phyloP scores from a whole-genome alignment of 2,888 invertebrate genomes.

The Notodonta ziczac region DNA sequence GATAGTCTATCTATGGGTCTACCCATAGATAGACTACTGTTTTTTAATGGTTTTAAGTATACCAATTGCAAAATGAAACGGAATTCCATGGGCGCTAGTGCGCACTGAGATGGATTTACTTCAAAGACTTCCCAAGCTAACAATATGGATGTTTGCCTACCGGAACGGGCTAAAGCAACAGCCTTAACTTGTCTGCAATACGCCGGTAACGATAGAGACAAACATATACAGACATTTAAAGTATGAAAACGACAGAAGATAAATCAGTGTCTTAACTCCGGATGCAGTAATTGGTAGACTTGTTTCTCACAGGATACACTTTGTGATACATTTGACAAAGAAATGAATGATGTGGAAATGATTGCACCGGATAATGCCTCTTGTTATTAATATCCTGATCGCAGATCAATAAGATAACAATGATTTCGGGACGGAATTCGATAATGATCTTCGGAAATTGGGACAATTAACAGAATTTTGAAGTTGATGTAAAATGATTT shows the following conservation, averaged over 20 bases:
- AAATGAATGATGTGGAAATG: slow-evolving; percentile 25
- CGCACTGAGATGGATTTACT: not conserved
- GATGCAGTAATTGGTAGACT: slow-evolving; percentile 36
- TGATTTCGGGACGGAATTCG: no score
- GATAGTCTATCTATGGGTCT: no score
- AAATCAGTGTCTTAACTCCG: slow-evolving; percentile 30
- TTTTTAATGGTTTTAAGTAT: no score
- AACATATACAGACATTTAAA: slow-evolving; percentile 1
- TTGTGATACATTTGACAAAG: slow-evolving; percentile 30
- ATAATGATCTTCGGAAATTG: no score
- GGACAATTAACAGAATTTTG: no score
- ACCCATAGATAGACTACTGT: no score
- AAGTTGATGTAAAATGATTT: no score
- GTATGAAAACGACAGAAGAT: slow-evolving; percentile 14
- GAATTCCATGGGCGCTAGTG: not conserved
- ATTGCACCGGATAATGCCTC: slow-evolving; percentile 22
- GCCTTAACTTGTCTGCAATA: not conserved
- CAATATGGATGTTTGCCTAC: not conserved
- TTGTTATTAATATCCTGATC: slow-evolving; percentile 13
- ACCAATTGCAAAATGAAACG: no score
- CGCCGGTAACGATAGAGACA: slow-evolving; percentile 9
- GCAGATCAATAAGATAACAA: slow-evolving; percentile 1
- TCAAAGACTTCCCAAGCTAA: not conserved
- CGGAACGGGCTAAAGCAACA: not conserved
- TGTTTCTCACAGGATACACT: slow-evolving; percentile 29